Evolutionary conservation across 2,888 invertebrate species (phyloP).

Genomic region (Lacanobia wlatinum): DNA sequence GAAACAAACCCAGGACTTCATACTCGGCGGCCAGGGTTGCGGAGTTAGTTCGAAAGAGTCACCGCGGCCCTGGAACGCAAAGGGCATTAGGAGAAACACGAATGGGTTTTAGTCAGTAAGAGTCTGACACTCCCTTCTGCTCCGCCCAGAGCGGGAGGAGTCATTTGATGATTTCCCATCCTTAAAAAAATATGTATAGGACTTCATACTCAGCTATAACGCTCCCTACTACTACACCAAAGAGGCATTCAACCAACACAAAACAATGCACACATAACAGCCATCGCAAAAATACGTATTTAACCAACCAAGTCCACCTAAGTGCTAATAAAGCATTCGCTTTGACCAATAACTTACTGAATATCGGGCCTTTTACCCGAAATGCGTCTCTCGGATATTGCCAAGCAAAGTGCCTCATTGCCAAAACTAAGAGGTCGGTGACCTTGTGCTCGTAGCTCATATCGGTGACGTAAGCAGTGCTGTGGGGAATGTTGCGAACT

Average conservation of each 20-base stretch:
- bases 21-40: too few species aligned
- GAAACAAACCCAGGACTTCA: background rate
- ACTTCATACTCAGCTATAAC: too few species aligned
- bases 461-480: conserved; percentile 45
- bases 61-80: too few species aligned
- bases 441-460: conserved; percentile 21
- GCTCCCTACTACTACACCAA: too few species aligned
- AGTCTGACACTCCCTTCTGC: too few species aligned
- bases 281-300: background rate
- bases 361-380: conserved; percentile 19
- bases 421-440: conserved; percentile 26
- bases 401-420: conserved; percentile 16
- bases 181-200: too few species aligned
- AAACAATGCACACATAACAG: background rate
- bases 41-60: too few species aligned
- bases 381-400: conserved; percentile 21
- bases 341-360: conserved; percentile 30
- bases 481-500: conserved; percentile 37
- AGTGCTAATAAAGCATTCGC: conserved; percentile 27
- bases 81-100: too few species aligned
- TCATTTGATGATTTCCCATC: too few species aligned
- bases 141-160: too few species aligned
- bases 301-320: background rate
- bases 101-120: too few species aligned
- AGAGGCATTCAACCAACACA: background rate